Percentiles rank a stretch among this genome's conserved stretches.
Evolutionary conservation across 2,888 invertebrate species (phyloP).

Genomic region (Onchidella celtica): DNA sequence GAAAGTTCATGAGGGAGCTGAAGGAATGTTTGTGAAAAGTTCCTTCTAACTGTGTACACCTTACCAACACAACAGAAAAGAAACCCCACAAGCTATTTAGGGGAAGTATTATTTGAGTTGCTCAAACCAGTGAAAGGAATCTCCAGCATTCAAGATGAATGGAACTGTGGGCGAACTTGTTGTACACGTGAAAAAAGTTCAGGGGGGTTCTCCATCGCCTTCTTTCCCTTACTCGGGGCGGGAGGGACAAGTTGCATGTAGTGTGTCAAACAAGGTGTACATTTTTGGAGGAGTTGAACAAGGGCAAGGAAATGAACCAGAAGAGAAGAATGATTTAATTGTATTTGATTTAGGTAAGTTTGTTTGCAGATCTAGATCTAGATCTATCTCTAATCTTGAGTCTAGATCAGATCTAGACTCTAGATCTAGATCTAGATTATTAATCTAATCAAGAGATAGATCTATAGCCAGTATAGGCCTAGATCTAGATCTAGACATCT

Average conservation of each 20-base stretch:
- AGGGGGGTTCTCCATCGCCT: slow-evolving; percentile 25
- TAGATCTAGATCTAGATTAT: not conserved
- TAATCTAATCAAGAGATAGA: not conserved
- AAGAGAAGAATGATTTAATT: slow-evolving; percentile 74
- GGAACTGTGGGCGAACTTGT: slow-evolving; percentile 48
- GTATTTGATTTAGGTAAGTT: slow-evolving; percentile 70
- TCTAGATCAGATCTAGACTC: too few relatives aligned
- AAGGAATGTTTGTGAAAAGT: slow-evolving; percentile 1
- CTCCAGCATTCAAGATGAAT: too few relatives aligned
- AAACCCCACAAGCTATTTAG: too few relatives aligned
- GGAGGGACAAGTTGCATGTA: slow-evolving; percentile 75
- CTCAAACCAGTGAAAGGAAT: too few relatives aligned
- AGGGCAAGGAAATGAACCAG: slow-evolving; percentile 58
- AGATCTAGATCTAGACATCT: too few relatives aligned
- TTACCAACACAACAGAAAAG: too few relatives aligned
- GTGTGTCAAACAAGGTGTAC: slow-evolving; percentile 66
- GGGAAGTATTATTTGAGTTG: too few relatives aligned
- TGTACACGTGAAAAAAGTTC: slow-evolving; percentile 59
- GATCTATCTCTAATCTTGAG: not conserved
- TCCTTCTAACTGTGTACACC: too few relatives aligned
- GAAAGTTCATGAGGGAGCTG: not conserved
- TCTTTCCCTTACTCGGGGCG: slow-evolving; percentile 58
- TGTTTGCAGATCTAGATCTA: too few relatives aligned
- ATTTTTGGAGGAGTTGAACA: slow-evolving; percentile 77
- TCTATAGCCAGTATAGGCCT: too few relatives aligned